phyloP scores from a whole-genome alignment of 1,140 invertebrate species.

The Idris sp. region DNA sequence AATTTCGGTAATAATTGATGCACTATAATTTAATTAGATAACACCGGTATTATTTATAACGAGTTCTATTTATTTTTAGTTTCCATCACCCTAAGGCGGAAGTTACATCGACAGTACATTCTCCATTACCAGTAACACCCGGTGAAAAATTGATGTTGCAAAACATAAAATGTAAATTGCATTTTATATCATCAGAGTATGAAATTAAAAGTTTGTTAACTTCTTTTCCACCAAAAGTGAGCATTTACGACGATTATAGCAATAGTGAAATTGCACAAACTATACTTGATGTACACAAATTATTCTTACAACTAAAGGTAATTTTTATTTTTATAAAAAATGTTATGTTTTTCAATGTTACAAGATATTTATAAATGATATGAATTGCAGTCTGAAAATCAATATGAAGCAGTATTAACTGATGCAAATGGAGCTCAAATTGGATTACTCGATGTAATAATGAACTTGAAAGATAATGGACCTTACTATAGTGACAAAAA shows the following conservation, averaged over 20 bases:
- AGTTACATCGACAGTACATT: constrained; percentile 63
- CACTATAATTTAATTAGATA: too few species aligned
- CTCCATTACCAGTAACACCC: constrained; percentile 58
- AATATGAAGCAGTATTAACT: constrained; percentile 65
- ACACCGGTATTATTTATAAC: too few species aligned
- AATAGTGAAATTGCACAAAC: constrained; percentile 65
- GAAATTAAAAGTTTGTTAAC: constrained; percentile 72
- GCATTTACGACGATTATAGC: constrained; percentile 68
- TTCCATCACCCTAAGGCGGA: constrained; percentile 77
- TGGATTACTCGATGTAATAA: constrained; percentile 65
- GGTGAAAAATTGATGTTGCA: constrained; percentile 70
- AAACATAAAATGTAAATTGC: constrained; percentile 74
- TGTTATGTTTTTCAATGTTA: not conserved
- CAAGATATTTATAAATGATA: constrained; percentile 9
- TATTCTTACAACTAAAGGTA: constrained; percentile 69
- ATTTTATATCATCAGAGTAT: constrained; percentile 73
- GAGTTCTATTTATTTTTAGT: constrained; percentile 43
- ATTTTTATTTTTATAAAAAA: constrained; percentile 1
- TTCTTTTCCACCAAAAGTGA: constrained; percentile 73
- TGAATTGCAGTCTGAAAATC: constrained; percentile 63
- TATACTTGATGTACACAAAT: constrained; percentile 63
- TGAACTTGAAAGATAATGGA: constrained; percentile 71
- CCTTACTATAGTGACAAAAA: constrained; percentile 67
- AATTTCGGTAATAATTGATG: constrained; percentile 75
- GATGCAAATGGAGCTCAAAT: constrained; percentile 65